These are phyloP conservation scores for Hermatobates lingyangjiaoensis DNA, from an alignment of 1,140 invertebrate genomes.

Conservation along the genomic window DNA sequence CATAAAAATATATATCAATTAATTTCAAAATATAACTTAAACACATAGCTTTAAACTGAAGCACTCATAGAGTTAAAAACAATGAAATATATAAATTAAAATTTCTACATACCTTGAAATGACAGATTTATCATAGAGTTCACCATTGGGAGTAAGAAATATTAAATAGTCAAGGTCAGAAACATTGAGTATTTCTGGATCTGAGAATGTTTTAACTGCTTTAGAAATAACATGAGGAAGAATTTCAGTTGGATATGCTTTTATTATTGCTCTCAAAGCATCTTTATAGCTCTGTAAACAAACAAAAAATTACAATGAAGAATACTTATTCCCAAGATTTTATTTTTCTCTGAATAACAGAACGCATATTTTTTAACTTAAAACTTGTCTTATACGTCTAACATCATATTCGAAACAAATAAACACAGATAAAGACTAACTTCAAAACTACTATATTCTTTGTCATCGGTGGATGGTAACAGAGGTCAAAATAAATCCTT, in stretches of 20 bases:
- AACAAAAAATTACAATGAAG: conserved; percentile 8
- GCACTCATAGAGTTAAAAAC: not conserved
- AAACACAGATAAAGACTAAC: too few species aligned
- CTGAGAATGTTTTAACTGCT: conserved; percentile 35
- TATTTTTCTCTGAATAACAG: too few species aligned
- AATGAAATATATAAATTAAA: conserved; percentile 1
- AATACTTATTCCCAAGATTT: too few species aligned
- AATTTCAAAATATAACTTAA: not conserved
- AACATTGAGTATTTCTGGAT: conserved; percentile 48
- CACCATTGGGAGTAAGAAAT: conserved; percentile 70
- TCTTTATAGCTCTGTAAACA: conserved; percentile 34
- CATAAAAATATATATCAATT: not conserved
- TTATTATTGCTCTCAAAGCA: conserved; percentile 40
- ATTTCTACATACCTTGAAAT: conserved; percentile 45
- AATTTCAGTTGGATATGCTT: conserved; percentile 40
- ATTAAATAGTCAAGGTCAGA: conserved; percentile 76
- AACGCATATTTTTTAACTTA: too few species aligned
- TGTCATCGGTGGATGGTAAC: too few species aligned
- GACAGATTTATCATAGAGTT: conserved; percentile 78
- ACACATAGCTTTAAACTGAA: not conserved
- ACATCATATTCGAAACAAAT: too few species aligned
- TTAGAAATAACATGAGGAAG: conserved; percentile 35
- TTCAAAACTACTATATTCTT: too few species aligned
- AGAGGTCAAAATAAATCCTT: too few species aligned
- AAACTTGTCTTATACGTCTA: too few species aligned